A percentile compares a stretch with the other conserved stretches of the same genome.
Evolutionary conservation across 1,140 invertebrate species (phyloP).

Genomic region (Rhopalosiphum maidis): DNA sequence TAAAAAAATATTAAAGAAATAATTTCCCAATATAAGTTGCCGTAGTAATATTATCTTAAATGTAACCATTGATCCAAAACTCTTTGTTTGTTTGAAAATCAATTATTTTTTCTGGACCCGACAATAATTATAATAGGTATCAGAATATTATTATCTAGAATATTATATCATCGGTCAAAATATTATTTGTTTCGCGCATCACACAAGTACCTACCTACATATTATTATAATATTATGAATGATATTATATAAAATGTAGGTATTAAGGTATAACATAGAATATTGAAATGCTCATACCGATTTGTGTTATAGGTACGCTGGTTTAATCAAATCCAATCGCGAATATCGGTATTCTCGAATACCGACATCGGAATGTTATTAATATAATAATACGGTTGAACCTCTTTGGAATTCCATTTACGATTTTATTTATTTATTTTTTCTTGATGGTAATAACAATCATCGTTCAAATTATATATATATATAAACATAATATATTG

Average conservation of each 20-base stretch:
- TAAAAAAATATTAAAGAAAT: neutral
- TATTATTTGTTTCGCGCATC: neutral
- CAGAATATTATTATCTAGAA: neutral
- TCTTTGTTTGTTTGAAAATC: neutral
- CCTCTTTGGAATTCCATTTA: neutral
- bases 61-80: neutral
- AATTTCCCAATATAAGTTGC: neutral
- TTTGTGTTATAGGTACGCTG: neutral
- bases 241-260: neutral
- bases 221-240: neutral
- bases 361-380: neutral
- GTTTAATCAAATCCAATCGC: neutral
- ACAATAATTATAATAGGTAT: neutral
- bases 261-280: neutral
- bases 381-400: neutral
- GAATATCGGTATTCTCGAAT: neutral
- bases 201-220: neutral
- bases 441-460: neutral
- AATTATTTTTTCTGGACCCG: neutral
- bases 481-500: too few species aligned
- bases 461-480: neutral
- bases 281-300: neutral
- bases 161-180: neutral
- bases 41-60: neutral
- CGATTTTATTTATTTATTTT: neutral